Evolutionary conservation across 2,113 vertebrate species (phyloP), one percentile per base, ranked within the genome.

Genomic region (Loxodonta africana): DNA sequence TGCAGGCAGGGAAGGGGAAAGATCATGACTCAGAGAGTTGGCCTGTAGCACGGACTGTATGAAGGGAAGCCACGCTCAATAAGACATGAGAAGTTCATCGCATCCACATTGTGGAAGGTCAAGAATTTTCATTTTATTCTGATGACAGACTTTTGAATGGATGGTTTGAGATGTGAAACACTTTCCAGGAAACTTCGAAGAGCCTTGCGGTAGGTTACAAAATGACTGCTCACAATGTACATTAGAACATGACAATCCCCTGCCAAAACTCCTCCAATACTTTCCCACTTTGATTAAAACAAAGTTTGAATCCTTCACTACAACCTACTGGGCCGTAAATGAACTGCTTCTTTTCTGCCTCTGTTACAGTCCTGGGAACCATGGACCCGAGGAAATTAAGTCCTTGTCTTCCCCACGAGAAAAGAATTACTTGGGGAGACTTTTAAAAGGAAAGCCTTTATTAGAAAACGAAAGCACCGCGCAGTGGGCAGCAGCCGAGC

Each of bases 11-110:
- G 57, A 90, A 78, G 69, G 2, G 8, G 4, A 46, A 84, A 37
- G 63, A 77, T 51, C 4, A 30, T 48, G 12, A 71, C 21, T 4
- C 4, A 5, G n/a, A 53, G 33, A 51, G 10, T 76, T 60, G 62
- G 65, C 41, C 53, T 6, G 4, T 9, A 65, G 26, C 23, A 1
- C 21, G 1, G 0, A 20, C 1, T 2, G 2, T 2, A 0, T 6
- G 6, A 20, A 91, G 26, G 3, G 20, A 71, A 48, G 46, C 5
- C 26, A 5, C 67, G 18, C 18, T 67, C 46, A 8, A 23, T 57
- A 37, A 77, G 30, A 73, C 12, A 14, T 41, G 74, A 80, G 14
- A 83, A 60, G 4, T 33, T 48, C 12, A 3, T 69, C 48, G 12
- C 20, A 1, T 84, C 8, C 46, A 71, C 20, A 30, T 11, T 23